These are phyloP conservation scores for Andricus grossulariae DNA, from an alignment of 1,140 invertebrate species.

Conservation along the genomic window DNA sequence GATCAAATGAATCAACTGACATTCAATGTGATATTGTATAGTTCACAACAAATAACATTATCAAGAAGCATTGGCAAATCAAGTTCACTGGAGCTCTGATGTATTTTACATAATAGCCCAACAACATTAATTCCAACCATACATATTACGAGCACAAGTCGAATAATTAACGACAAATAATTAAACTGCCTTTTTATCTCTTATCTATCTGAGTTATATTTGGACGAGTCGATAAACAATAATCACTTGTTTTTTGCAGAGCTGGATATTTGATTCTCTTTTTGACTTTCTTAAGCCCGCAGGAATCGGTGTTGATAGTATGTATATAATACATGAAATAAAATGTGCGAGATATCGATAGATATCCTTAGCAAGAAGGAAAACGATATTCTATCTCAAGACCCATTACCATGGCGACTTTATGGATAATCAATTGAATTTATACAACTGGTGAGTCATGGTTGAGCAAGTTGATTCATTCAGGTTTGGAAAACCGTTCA, in stretches of 20 bases:
- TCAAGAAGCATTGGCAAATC: background rate
- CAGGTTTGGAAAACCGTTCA: background rate
- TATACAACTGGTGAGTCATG: background rate
- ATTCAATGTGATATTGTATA: background rate
- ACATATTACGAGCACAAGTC: background rate
- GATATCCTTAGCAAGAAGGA: background rate
- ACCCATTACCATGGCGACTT: background rate
- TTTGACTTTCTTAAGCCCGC: background rate
- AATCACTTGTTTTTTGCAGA: conserved; percentile 7
- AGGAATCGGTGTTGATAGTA: background rate
- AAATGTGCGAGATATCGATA: conserved; percentile 12
- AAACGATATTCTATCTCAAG: background rate
- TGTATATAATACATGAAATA: background rate
- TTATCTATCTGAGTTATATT: background rate
- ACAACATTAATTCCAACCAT: background rate
- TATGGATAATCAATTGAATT: conserved; percentile 2
- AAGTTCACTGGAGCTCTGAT: background rate
- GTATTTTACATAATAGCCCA: conserved; percentile 2
- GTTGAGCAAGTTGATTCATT: background rate
- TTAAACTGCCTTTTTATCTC: background rate
- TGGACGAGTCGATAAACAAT: conserved; percentile 3
- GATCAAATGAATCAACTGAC: too few species aligned
- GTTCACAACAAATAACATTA: background rate
- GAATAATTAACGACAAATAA: background rate
- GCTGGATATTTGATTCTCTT: background rate